Conservation (phyloP, 2,113 vertebrate genomes). For the Cepphus grylle region DNA sequence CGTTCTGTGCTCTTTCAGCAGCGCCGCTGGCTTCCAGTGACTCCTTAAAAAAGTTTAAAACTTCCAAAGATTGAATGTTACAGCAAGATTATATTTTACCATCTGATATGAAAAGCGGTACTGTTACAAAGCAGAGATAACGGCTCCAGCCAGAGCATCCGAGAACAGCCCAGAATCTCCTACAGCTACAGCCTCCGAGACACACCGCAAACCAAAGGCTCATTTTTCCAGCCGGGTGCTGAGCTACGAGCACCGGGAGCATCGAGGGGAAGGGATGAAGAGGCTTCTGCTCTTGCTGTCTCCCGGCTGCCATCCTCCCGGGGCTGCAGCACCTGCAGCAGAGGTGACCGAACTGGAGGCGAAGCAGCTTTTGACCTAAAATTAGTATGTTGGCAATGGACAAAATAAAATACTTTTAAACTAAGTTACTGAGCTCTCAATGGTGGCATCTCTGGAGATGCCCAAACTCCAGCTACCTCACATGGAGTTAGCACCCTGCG, state of each 20-base stretch:
- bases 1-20: rapidly evolving
- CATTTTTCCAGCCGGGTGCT: not conserved
- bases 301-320: not conserved
- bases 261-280: not conserved
- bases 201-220: not conserved
- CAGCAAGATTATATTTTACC: rapidly evolving
- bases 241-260: rapidly evolving
- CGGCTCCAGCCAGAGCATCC: not conserved
- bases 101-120: not conserved
- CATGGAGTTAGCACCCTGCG: not conserved
- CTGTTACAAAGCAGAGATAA: not conserved
- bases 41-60: not conserved
- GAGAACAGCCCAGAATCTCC: not conserved
- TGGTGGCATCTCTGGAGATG: not conserved
- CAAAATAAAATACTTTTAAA: not conserved
- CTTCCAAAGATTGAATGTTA: too few relatives aligned
- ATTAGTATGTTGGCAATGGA: not conserved
- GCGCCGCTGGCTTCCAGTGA: not conserved
- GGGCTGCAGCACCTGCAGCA: not conserved
- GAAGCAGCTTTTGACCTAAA: not conserved
- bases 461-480: not conserved
- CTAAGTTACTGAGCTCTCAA: not conserved
- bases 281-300: not conserved
- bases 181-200: not conserved
- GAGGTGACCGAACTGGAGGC: rapidly evolving